Evolutionary conservation across 1,140 invertebrate genomes (phyloP).

Genomic region (Fragariocoptes setiger): DNA sequence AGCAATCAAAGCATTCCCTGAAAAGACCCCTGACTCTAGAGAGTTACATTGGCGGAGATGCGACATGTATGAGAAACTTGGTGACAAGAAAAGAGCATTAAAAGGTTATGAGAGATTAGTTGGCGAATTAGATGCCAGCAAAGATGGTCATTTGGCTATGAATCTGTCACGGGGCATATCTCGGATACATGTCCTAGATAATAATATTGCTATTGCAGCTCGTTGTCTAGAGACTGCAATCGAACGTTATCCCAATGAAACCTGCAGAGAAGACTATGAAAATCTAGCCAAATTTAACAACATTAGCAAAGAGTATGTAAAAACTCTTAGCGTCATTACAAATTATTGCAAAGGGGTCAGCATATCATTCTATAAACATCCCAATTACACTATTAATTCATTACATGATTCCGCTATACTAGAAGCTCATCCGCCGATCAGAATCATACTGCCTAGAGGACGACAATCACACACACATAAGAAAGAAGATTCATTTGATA

Average conservation of each 20-base stretch:
- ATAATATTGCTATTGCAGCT: background rate
- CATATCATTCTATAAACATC: no score
- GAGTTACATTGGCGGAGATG: constrained; percentile 35
- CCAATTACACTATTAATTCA: no score
- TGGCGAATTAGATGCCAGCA: constrained; percentile 27
- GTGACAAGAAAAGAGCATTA: constrained; percentile 32
- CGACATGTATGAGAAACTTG: constrained; percentile 30
- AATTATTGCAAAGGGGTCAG: no score
- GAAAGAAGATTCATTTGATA: no score
- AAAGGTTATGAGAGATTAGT: constrained; percentile 26
- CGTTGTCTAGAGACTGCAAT: background rate
- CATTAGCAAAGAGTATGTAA: background rate
- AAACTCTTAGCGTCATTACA: no score
- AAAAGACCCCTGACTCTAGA: constrained; percentile 24
- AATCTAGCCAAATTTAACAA: background rate
- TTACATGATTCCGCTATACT: no score
- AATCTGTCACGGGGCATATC: background rate
- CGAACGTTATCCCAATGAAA: background rate
- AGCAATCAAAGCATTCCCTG: constrained; percentile 17
- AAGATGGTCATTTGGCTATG: background rate
- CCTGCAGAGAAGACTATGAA: background rate
- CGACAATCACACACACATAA: no score
- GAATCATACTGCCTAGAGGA: no score
- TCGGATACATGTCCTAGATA: background rate
- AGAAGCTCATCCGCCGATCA: no score